Evolutionary conservation across 2,888 invertebrate species (phyloP), one percentile per base, ranked within the genome.

Genomic region (Parnassius smintheus): DNA sequence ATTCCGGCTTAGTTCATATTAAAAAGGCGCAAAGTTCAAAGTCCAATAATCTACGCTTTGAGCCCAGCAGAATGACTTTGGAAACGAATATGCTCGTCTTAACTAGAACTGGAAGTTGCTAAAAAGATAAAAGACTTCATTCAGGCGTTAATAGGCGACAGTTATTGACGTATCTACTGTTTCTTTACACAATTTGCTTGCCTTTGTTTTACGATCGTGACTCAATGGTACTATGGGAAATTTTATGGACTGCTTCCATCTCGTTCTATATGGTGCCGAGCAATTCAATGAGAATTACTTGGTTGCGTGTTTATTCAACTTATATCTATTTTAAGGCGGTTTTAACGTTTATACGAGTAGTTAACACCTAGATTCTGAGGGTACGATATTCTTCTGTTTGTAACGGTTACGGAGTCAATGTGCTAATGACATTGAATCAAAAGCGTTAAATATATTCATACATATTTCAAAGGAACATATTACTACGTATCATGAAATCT

Each of bases 81-180:
- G 64, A 46, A 58, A 62, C 66, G 68, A 67, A 67, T 65, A 68
- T 64, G 66, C 63, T 60, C 61, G 59, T 67, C 66, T 69, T 72
- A 76, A 78, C 73, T 75, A 70, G 77, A 76, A 68, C 65, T 60
- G 59, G 65, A 56, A 77, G 66, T 64, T 62, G 83, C 82, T 86
- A 86, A 86, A 80, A 78, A 85, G 84, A 85, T 85, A 82, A 81
- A 81, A 85, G 75, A 81, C 71, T 80, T 72, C 70, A 77, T 73
- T 74, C 62, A 71, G 69, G 79, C 77, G 85, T 70, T 81, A 81
- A 85, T 78, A 78, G 76, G 65, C 46, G 64, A 77, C 76, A 77
- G 85, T 83, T 83, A 83, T 74, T 72, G 76, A 69, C 74, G 62
- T 64, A 60, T 64, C 46, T 56, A 52, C 46, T 64, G 65, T 68